A percentile compares a stretch with the other conserved stretches of the same genome.
These are phyloP conservation scores for Pelobates fuscus DNA, from an alignment of 2,113 vertebrate species.

Conservation along the genomic window DNA sequence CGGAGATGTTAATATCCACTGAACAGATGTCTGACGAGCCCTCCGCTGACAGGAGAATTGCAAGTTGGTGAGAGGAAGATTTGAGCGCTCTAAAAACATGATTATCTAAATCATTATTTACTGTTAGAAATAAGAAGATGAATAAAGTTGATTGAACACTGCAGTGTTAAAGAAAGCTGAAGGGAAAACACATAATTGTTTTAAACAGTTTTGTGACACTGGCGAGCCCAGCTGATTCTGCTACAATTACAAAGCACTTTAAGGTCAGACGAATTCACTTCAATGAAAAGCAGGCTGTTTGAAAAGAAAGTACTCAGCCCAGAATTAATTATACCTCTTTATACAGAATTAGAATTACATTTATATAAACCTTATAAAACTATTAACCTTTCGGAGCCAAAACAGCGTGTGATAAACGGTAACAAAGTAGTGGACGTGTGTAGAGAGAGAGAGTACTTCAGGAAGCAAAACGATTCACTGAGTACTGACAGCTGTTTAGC, in stretches of 20 bases:
- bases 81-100: background rate
- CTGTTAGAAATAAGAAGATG: slow-evolving; percentile 21
- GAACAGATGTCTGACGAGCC: background rate
- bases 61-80: slow-evolving; percentile 18
- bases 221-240: slow-evolving; percentile 22
- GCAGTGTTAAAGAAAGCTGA: background rate
- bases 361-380: no score
- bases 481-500: no score
- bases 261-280: slow-evolving; percentile 13
- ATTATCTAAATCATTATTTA: slow-evolving; percentile 27
- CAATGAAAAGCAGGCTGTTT: slow-evolving; percentile 11
- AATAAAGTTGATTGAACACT: slow-evolving; percentile 21
- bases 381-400: no score
- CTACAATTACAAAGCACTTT: slow-evolving; percentile 35
- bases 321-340: no score
- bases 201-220: slow-evolving; percentile 39
- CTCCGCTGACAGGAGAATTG: slow-evolving; percentile 4
- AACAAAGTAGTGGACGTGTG: no score
- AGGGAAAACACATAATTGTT: slow-evolving; percentile 8
- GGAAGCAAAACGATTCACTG: no score
- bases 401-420: no score
- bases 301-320: no score
- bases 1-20: no score
- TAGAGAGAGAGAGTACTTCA: no score
- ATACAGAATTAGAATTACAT: no score